These are phyloP conservation scores for Ornithoptera priamus DNA, from an alignment of 2,888 invertebrate genomes.

Conservation along the genomic window DNA sequence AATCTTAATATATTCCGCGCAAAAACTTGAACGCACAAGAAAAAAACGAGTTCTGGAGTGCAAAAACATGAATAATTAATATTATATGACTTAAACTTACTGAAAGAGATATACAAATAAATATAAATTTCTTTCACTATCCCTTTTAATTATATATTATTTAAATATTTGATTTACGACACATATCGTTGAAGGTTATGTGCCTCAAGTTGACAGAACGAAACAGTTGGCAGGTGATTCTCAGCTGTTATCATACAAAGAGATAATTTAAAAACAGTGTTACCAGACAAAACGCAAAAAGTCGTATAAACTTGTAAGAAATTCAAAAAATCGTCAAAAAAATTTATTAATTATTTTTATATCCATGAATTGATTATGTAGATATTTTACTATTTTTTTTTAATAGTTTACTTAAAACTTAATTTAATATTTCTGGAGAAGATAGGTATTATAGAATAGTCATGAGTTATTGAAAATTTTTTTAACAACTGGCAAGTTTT, in stretches of 20 bases:
- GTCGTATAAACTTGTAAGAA: background rate
- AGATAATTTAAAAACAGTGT: background rate
- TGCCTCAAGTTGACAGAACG: conserved; percentile 3
- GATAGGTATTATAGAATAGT: background rate
- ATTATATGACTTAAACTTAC: background rate
- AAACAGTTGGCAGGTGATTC: conserved; percentile 16
- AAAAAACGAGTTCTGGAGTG: background rate
- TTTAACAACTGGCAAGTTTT: conserved; percentile 16
- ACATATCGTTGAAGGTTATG: background rate
- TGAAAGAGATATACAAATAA: background rate
- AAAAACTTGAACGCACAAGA: too few species aligned
- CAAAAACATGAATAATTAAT: background rate
- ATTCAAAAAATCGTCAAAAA: too few species aligned
- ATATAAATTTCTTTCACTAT: background rate
- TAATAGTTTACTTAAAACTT: too few species aligned
- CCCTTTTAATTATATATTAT: background rate
- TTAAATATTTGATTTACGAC: background rate
- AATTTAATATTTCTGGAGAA: too few species aligned
- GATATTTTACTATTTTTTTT: too few species aligned
- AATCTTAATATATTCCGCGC: too few species aligned
- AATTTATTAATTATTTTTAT: too few species aligned
- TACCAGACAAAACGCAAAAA: background rate
- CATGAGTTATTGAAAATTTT: background rate
- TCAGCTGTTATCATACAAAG: conserved; percentile 10
- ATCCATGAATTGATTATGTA: too few species aligned